These are phyloP conservation scores for Muricea muricata DNA, from an alignment of 92 coral and sea anemone genomes.

Conservation along the genomic window DNA sequence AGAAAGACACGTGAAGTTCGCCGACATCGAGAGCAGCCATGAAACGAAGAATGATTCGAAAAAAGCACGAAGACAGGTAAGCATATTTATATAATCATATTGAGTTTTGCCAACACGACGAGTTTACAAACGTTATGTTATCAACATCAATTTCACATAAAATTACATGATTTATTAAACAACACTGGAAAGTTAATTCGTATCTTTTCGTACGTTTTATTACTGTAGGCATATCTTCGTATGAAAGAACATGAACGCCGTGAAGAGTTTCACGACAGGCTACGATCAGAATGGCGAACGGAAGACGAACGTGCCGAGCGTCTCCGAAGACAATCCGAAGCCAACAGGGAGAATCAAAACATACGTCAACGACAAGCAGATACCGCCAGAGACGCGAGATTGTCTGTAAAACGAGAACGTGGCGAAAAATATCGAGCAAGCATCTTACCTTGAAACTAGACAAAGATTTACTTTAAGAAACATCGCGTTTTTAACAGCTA, in stretches of 20 bases:
- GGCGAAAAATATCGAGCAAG: slow-evolving; percentile 81
- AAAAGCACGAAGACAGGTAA: slow-evolving; percentile 78
- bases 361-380: slow-evolving; percentile 74
- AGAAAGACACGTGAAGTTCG: slow-evolving; percentile 71
- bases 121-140: not conserved
- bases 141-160: too few species aligned
- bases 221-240: slow-evolving; percentile 79
- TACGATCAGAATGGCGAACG: slow-evolving; percentile 70
- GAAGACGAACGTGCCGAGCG: slow-evolving; percentile 68
- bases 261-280: slow-evolving; percentile 71
- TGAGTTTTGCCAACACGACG: not conserved
- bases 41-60: slow-evolving; percentile 77
- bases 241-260: slow-evolving; percentile 77
- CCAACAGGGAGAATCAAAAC: slow-evolving; percentile 62
- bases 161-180: too few species aligned
- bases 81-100: not conserved
- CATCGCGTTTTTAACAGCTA: too few species aligned
- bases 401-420: slow-evolving; percentile 76
- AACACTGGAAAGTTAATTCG: too few species aligned
- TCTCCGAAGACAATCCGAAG: slow-evolving; percentile 62
- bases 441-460: slow-evolving; percentile 56
- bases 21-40: slow-evolving; percentile 80
- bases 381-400: slow-evolving; percentile 75
- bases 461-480: too few species aligned
- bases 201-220: too few species aligned